A percentile compares a stretch with the other conserved stretches of the same genome.
These are phyloP conservation scores for Alviniconcha strummeri DNA, from an alignment of 2,888 invertebrate species.

Conservation along the genomic window DNA sequence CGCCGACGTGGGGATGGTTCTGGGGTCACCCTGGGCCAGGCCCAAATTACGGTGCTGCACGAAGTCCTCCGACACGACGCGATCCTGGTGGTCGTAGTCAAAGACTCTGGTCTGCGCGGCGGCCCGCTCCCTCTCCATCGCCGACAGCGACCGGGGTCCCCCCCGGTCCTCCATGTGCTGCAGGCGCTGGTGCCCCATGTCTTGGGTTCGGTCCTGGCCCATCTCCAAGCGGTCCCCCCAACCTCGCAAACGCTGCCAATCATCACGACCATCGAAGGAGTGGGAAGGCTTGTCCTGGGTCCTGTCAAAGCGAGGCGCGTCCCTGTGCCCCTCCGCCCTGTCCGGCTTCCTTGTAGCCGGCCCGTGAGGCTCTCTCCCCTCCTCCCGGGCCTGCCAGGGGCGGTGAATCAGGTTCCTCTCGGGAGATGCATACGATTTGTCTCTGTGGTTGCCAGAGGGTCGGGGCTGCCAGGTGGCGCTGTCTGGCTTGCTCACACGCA, in stretches of 20 bases:
- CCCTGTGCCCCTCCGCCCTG: not conserved
- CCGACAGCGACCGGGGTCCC: not conserved
- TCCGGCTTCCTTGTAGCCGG: too few relatives aligned
- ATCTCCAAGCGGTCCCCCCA: not conserved
- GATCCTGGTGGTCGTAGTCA: not conserved
- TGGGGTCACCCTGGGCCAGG: not conserved
- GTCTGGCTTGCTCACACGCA: not conserved
- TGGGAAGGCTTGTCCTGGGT: not conserved
- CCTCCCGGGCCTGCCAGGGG: constrained; percentile 7
- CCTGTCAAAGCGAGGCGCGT: not conserved
- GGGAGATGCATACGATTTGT: too few relatives aligned
- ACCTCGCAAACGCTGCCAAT: not conserved
- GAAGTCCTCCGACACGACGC: not conserved
- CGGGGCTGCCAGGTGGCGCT: not conserved
- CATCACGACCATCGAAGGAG: not conserved
- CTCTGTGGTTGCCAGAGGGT: too few relatives aligned
- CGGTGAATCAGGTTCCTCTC: not conserved
- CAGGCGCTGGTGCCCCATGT: not conserved
- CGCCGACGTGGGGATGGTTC: not conserved
- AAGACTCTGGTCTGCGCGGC: not conserved
- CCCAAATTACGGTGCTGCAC: not conserved
- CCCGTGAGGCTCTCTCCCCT: not conserved
- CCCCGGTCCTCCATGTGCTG: not conserved
- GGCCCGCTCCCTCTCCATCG: not conserved
- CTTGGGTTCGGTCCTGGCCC: not conserved